phyloP scores from a whole-genome alignment of 2,113 vertebrate species.

The Morone chrysops region DNA sequence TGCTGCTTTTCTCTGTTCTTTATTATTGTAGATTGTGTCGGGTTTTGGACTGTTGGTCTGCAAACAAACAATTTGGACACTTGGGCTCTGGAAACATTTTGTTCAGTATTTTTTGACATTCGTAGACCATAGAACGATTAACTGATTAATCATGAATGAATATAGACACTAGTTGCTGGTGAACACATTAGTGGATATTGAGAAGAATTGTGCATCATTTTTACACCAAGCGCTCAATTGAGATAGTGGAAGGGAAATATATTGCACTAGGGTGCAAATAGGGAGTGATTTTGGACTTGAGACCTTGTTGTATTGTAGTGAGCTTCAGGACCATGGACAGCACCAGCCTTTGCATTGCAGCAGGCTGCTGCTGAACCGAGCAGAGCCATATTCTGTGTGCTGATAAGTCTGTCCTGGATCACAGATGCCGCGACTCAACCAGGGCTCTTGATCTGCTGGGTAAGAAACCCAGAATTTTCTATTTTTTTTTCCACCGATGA shows the following conservation, averaged over 20 bases:
- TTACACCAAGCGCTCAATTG: neutral
- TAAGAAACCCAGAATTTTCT: conserved; percentile 1
- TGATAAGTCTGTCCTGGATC: conserved; percentile 58
- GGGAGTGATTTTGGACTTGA: conserved; percentile 6
- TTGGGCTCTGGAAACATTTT: neutral
- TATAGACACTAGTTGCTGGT: neutral
- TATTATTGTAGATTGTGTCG: neutral
- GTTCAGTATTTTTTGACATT: neutral
- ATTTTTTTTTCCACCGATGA: conserved; percentile 3
- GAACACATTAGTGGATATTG: neutral
- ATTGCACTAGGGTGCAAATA: neutral
- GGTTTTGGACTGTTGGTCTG: neutral
- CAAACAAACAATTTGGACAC: neutral
- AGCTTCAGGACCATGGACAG: conserved; percentile 81
- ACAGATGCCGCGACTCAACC: conserved; percentile 50
- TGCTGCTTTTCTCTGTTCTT: neutral
- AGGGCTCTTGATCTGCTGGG: conserved; percentile 37
- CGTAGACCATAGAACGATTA: neutral
- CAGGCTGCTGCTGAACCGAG: conserved; percentile 43
- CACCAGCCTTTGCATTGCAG: conserved; percentile 41
- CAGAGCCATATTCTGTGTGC: conserved; percentile 55
- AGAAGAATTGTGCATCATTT: conserved; percentile 1
- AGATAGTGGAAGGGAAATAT: neutral
- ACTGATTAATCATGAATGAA: neutral
- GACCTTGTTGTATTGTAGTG: conserved; percentile 3